Conservation (phyloP, 2,888 invertebrate genomes). For the Ophion slaviceki region DNA sequence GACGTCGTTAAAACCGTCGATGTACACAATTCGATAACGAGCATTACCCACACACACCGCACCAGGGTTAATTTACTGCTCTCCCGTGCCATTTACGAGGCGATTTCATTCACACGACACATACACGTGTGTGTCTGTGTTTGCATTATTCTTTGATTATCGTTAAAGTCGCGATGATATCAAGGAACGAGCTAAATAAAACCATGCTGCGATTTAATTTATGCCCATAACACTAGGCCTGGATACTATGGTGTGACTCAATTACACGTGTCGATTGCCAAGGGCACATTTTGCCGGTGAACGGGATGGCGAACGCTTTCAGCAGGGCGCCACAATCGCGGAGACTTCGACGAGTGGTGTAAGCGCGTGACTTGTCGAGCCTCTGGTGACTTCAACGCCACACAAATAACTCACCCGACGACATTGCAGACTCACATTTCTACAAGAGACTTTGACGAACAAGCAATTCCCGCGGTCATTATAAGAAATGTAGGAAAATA, state of each 20-base stretch:
- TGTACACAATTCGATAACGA: slow-evolving; percentile 61
- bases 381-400: slow-evolving; percentile 51
- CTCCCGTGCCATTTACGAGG: slow-evolving; percentile 60
- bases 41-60: slow-evolving; percentile 27
- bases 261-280: slow-evolving; percentile 57
- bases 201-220: slow-evolving; percentile 51
- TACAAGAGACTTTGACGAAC: not conserved
- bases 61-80: slow-evolving; percentile 59
- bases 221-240: slow-evolving; percentile 17
- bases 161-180: slow-evolving; percentile 35
- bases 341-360: slow-evolving; percentile 41
- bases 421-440: slow-evolving; percentile 4
- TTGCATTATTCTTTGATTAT: slow-evolving; percentile 44
- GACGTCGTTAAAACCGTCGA: slow-evolving; percentile 59
- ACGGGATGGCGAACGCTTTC: slow-evolving; percentile 43
- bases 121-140: not conserved
- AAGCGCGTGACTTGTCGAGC: not conserved
- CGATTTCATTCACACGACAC: slow-evolving; percentile 45
- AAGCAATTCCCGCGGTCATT: not conserved
- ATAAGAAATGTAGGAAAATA: too few species aligned
- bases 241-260: slow-evolving; percentile 50
- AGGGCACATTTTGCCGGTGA: slow-evolving; percentile 55
- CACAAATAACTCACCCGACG: slow-evolving; percentile 6
- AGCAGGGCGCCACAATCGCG: slow-evolving; percentile 30
- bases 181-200: slow-evolving; percentile 14